Evolutionary conservation across 2,888 invertebrate species (phyloP).

Genomic region (Trachelus troglodyta): DNA sequence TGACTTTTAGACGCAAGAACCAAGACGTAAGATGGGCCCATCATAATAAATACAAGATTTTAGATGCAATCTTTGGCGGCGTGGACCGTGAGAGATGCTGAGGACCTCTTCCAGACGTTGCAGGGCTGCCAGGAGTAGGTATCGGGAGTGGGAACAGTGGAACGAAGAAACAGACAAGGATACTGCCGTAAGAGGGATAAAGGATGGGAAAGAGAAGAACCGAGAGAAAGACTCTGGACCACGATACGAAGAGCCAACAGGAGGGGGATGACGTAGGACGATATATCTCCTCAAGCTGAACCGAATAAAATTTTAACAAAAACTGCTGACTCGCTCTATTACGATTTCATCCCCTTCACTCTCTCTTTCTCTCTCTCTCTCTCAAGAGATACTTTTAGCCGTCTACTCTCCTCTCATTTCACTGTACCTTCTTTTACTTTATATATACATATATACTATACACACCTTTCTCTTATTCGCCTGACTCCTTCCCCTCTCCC

Average conservation of each 20-base stretch:
- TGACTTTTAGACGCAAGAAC: conserved; percentile 4
- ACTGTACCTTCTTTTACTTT: conserved; percentile 2
- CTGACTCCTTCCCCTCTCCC: conserved; percentile 10
- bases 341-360: conserved; percentile 27
- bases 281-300: conserved; percentile 48
- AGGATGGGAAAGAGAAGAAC: conserved; percentile 1
- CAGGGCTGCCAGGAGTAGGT: conserved; percentile 12
- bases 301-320: conserved; percentile 55
- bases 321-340: conserved; percentile 49
- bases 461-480: conserved; percentile 9
- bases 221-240: conserved; percentile 28
- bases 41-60: conserved; percentile 13
- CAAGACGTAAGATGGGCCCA: background rate
- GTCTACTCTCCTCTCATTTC: conserved; percentile 20
- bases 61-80: background rate
- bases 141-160: conserved; percentile 5
- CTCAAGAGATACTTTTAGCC: conserved; percentile 23
- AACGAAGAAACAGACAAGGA: conserved; percentile 19
- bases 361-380: background rate
- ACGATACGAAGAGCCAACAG: conserved; percentile 30
- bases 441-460: background rate
- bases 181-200: conserved; percentile 11
- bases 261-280: conserved; percentile 31
- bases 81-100: background rate
- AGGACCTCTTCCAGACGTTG: background rate